A percentile compares a stretch with the other conserved stretches of the same genome.
These are phyloP conservation scores for Caenorhabditis briggsae DNA, from an alignment of 1,140 invertebrate genomes.

Conservation along the genomic window DNA sequence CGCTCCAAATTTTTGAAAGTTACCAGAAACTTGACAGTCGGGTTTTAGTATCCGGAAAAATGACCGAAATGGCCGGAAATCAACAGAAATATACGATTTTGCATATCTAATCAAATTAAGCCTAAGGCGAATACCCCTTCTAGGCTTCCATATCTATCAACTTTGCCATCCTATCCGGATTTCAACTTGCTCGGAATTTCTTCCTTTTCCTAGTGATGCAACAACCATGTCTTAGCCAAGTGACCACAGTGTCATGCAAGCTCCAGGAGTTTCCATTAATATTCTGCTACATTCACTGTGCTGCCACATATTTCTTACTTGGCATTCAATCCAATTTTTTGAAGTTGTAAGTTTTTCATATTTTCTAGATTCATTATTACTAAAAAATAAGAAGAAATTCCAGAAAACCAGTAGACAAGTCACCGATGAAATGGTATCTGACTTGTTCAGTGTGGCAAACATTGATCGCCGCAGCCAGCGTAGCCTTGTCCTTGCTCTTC, in stretches of 20 bases:
- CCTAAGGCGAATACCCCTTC: too few species aligned
- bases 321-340: conserved; percentile 30
- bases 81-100: too few species aligned
- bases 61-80: too few species aligned
- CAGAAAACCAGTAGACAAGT: background rate
- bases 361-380: too few species aligned
- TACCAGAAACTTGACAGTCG: too few species aligned
- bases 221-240: conserved; percentile 45
- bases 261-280: conserved; percentile 57
- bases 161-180: conserved; percentile 39
- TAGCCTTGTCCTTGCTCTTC: conserved; percentile 29
- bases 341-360: conserved; percentile 13
- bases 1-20: too few species aligned
- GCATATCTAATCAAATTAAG: too few species aligned
- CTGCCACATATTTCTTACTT: background rate
- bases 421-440: conserved; percentile 27
- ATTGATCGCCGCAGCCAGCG: conserved; percentile 4
- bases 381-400: too few species aligned
- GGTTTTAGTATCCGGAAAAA: too few species aligned
- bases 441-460: conserved; percentile 54
- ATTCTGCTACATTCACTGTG: conserved; percentile 59
- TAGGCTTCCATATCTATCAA: conserved; percentile 53
- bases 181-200: conserved; percentile 51
- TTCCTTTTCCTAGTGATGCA: conserved; percentile 50
- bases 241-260: conserved; percentile 57